Conservation (phyloP, 2,113 vertebrate species). For the Albula goreensis region DNA sequence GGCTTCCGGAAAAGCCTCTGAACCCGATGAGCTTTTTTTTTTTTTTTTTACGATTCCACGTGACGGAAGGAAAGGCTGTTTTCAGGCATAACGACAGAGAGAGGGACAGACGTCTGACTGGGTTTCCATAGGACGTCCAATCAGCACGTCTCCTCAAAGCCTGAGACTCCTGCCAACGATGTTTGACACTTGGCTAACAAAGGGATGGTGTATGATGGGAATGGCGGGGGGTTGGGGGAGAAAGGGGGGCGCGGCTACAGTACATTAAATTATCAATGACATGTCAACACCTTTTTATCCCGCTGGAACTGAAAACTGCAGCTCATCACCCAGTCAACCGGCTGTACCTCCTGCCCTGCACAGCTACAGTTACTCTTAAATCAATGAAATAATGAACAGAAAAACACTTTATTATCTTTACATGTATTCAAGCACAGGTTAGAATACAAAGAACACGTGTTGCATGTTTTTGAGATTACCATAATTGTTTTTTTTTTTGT, state of each 20-base stretch:
- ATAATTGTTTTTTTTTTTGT: too few species aligned
- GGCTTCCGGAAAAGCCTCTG: background rate
- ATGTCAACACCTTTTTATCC: background rate
- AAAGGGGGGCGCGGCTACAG: background rate
- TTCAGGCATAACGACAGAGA: background rate
- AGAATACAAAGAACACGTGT: background rate
- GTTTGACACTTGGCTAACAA: constrained; percentile 1
- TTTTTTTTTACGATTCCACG: background rate
- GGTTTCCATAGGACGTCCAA: background rate
- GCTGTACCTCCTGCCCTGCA: background rate
- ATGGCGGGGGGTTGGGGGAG: background rate
- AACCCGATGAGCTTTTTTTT: background rate
- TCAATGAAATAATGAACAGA: background rate
- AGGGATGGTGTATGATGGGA: background rate
- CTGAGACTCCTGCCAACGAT: background rate
- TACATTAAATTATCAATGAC: constrained; percentile 11
- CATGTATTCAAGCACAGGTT: background rate
- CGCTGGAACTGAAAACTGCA: background rate
- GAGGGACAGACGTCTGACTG: background rate
- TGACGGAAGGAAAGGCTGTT: background rate
- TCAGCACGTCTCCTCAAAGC: background rate
- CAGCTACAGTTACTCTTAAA: background rate
- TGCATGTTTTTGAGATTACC: too few species aligned
- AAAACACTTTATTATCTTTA: background rate
- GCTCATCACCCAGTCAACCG: background rate